Conservation (phyloP, 2,888 invertebrate genomes). For the Amiota communis region DNA sequence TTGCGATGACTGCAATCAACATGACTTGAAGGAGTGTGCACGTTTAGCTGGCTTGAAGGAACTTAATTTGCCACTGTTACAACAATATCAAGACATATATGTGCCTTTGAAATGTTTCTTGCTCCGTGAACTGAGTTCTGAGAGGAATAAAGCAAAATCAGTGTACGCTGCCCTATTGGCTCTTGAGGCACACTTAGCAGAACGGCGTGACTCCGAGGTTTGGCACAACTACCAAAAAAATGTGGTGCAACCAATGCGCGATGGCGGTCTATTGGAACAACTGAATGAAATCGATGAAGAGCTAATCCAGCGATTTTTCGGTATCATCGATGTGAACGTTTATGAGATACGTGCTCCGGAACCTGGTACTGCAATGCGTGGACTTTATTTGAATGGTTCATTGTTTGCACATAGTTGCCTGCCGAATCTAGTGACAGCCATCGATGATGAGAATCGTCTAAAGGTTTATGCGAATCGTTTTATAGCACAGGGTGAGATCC, state of each 20-base stretch:
- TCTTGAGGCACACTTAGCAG: constrained; percentile 77
- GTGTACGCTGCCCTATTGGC: constrained; percentile 67
- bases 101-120: constrained; percentile 74
- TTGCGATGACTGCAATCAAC: constrained; percentile 72
- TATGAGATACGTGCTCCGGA: constrained; percentile 80
- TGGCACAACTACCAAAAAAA: constrained; percentile 76
- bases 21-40: constrained; percentile 75
- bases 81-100: constrained; percentile 52
- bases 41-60: constrained; percentile 72
- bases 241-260: constrained; percentile 68
- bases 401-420: constrained; percentile 84
- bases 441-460: constrained; percentile 80
- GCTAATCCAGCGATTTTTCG: constrained; percentile 80
- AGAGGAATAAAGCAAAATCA: constrained; percentile 73
- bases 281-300: constrained; percentile 67
- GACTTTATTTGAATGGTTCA: constrained; percentile 81
- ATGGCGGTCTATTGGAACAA: constrained; percentile 50
- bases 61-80: constrained; percentile 65
- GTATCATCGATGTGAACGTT: constrained; percentile 84
- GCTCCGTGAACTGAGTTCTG: constrained; percentile 72
- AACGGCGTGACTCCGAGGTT: constrained; percentile 75
- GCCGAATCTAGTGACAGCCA: constrained; percentile 81
- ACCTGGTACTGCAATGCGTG: constrained; percentile 75
- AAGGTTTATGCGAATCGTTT: constrained; percentile 79
- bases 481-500: constrained; percentile 77